Evolutionary conservation across 1,140 invertebrate species (phyloP), one percentile per base, ranked within the genome.

Genomic region (Asbolus verrucosus): DNA sequence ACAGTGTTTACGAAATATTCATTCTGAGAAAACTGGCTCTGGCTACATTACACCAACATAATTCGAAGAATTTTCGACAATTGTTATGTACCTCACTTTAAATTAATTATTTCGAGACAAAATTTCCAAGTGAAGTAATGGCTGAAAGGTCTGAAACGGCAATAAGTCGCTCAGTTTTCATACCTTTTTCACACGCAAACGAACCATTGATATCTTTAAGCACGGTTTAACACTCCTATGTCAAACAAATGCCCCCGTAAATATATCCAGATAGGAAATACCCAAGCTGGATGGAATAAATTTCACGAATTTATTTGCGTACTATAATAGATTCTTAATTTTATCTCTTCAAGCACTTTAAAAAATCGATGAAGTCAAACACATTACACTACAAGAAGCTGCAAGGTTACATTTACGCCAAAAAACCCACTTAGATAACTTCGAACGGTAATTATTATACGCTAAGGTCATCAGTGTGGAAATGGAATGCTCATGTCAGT

Each of bases 131-230:
- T 36, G 11, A 36, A 36, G 33, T 36, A 5, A 11, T 11, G 33
- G 33, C 3, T n/a, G 11, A n/a, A n/a, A 36, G 33, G 33, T 36
- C 11, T 11, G 24, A 27, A 27, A 8, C 11, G 33, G 5, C 33
- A 36, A 3, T 36, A 36, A 36, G 33, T 36, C 43, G 18, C 9
- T 5, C 4, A 8, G 43, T 2, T 18, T 21, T 50, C 16, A 50
- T 50, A 50, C 18, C 6, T 50, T 50, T 50, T 24, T 50, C 43
- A 18, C 43, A 50, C 43, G 43, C 43, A 21, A 50, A 50, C 43
- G 19, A 50, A 24, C 43, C 43, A 50, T 50, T 50, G 43, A 50
- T 50, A 50, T 19, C 43, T 50, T 21, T n/a, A 50, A 50, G 18
- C 15, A 50, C 16, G 43, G n/a, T 50, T 36, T 36, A 36, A 36